phyloP scores from a whole-genome alignment of 1,140 invertebrate species.

The Diorhabda sublineata region DNA sequence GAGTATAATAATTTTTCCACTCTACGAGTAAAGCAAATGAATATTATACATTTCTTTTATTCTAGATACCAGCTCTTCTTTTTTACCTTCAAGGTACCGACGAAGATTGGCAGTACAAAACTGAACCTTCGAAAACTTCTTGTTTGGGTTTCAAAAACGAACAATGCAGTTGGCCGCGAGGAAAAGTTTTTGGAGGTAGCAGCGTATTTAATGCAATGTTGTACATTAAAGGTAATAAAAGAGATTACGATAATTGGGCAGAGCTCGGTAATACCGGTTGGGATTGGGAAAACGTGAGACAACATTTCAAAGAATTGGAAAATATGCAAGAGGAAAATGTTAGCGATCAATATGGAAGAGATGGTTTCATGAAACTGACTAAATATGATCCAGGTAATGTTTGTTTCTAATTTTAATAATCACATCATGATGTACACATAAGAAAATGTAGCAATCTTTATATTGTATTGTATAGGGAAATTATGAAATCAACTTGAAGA shows the following conservation, averaged over 20 bases:
- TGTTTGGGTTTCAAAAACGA: conserved; percentile 57
- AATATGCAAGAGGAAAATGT: conserved; percentile 56
- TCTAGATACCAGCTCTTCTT: conserved; percentile 28
- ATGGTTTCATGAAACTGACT: conserved; percentile 67
- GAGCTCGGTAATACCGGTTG: conserved; percentile 30
- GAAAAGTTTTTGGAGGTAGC: conserved; percentile 54
- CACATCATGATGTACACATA: no score
- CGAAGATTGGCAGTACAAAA: conserved; percentile 84
- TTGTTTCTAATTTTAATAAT: no score
- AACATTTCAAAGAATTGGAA: conserved; percentile 49
- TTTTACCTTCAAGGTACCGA: conserved; percentile 24
- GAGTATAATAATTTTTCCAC: conserved; percentile 6
- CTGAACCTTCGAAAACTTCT: conserved; percentile 73
- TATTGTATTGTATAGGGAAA: no score
- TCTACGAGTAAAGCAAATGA: background rate
- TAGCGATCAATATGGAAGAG: conserved; percentile 47
- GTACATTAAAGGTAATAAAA: conserved; percentile 65
- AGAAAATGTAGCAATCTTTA: no score
- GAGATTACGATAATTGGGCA: conserved; percentile 35
- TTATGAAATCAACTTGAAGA: no score
- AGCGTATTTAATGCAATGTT: conserved; percentile 72
- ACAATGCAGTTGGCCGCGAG: conserved; percentile 39
- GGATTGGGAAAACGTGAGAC: conserved; percentile 28
- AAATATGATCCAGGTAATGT: conserved; percentile 10
- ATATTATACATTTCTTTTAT: background rate